These are phyloP conservation scores for Salarias fasciatus DNA, from an alignment of 2,797 vertebrate species.

Conservation along the genomic window DNA sequence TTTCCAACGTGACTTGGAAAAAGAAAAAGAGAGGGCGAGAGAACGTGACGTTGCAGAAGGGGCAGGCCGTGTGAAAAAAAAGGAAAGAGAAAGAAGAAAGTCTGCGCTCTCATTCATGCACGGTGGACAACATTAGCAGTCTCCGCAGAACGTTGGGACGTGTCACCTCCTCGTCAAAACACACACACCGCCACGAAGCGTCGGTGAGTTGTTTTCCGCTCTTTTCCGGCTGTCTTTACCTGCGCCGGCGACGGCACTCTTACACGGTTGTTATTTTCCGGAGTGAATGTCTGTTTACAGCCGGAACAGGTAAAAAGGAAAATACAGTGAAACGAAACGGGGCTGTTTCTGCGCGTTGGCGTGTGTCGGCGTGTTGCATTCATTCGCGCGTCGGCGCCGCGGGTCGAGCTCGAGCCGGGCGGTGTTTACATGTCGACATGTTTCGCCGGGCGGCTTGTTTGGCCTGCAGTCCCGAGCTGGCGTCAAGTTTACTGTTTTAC, in stretches of 20 bases:
- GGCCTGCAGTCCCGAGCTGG: constrained; percentile 7
- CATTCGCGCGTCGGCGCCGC: constrained; percentile 9
- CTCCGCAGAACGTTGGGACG: constrained; percentile 1
- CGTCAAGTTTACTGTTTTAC: neutral
- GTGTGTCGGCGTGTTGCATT: neutral
- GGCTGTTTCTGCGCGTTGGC: too few species aligned
- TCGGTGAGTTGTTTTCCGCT: constrained; percentile 58
- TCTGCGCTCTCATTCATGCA: constrained; percentile 63
- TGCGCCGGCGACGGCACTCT: too few species aligned
- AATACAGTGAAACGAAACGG: neutral
- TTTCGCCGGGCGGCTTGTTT: neutral
- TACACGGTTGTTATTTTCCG: too few species aligned
- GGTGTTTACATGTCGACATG: constrained; percentile 1
- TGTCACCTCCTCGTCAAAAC: constrained; percentile 27
- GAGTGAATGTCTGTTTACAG: too few species aligned
- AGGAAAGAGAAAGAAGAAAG: constrained; percentile 4
- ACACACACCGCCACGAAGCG: constrained; percentile 25
- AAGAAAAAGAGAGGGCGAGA: neutral
- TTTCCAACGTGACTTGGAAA: neutral
- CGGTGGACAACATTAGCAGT: constrained; percentile 15
- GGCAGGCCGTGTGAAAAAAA: constrained; percentile 41
- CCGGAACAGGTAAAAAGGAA: too few species aligned
- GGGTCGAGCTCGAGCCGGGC: neutral
- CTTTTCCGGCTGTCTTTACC: too few species aligned
- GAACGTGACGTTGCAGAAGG: constrained; percentile 50